Evolutionary conservation across 2,888 invertebrate species (phyloP), one percentile per base, ranked within the genome.

Genomic region (Idaea aversata): DNA sequence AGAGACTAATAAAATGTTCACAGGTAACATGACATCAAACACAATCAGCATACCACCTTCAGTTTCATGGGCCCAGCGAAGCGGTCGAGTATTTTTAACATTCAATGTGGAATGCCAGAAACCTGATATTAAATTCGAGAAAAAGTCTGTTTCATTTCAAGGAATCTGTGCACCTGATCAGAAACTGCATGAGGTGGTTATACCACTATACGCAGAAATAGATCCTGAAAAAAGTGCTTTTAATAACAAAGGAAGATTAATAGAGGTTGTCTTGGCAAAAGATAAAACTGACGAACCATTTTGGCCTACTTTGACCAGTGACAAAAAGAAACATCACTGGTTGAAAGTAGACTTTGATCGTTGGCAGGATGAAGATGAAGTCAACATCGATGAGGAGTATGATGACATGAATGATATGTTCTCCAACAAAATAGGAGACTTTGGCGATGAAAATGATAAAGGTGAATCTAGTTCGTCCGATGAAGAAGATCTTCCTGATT

Each of bases 331-430:
- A 93, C 95, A 96, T 80, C 98, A 98, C 86, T 99, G 98, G 98
- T 94, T 99, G 72, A 99, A 98, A 93, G 97, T 98, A 74, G 99
- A 99, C 86, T 99, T 99, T 87, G 96, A 97, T 84, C 98, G 98
- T 90, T 99, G 99, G 99, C 96, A 96, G 87, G 99, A 99, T 93
- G 99, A 99, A 90, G 97, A 98, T 80, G 99, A 99, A 68, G 97
- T 97, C 68, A 97, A 96, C 10, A 97, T 97, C 76, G 98, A 97
- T 59, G 97, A 96, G 5, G 98, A 97, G 59, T 69, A 83, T 69
- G 84, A 85, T 70, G 82, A 85, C 36, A 82, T 83, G 81, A 85
- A 85, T 75, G 88, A 90, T 65, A 88, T 90, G 85, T 88, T 90
- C 68, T 81, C 85, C 15, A 81, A 82, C 70, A 87, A 88, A 79